Conservation (phyloP, 1,140 invertebrate genomes). For the Matsumurasca onukii region DNA sequence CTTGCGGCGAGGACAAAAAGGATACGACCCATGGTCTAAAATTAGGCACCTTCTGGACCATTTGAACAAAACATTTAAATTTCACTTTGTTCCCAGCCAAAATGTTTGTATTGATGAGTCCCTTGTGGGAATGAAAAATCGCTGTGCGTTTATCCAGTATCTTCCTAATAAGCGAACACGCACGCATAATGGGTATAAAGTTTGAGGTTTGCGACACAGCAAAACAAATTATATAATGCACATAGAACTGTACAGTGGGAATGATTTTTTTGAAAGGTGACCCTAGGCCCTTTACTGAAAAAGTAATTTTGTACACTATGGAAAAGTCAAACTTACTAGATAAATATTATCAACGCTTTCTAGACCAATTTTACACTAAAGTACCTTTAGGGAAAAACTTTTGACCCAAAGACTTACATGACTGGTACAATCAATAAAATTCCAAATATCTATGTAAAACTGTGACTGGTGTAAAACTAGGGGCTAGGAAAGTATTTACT, state of each 20-base stretch:
- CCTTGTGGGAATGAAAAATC: background rate
- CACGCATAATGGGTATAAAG: background rate
- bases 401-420: background rate
- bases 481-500: slow-evolving; percentile 8
- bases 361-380: slow-evolving; percentile 18
- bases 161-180: background rate
- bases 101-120: background rate
- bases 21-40: slow-evolving; percentile 1
- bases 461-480: background rate
- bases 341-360: background rate
- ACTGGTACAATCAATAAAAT: slow-evolving; percentile 20
- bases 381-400: background rate
- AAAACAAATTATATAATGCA: slow-evolving; percentile 1
- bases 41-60: background rate
- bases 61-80: background rate
- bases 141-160: background rate
- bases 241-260: slow-evolving; percentile 5
- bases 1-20: background rate
- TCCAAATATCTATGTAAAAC: slow-evolving; percentile 4
- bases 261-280: background rate
- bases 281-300: background rate
- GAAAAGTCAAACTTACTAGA: background rate
- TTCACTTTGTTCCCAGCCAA: background rate
- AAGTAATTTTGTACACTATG: background rate
- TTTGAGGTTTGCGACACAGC: background rate